phyloP scores from a whole-genome alignment of 2,113 vertebrate species.

The Rhinolophus sinicus region DNA sequence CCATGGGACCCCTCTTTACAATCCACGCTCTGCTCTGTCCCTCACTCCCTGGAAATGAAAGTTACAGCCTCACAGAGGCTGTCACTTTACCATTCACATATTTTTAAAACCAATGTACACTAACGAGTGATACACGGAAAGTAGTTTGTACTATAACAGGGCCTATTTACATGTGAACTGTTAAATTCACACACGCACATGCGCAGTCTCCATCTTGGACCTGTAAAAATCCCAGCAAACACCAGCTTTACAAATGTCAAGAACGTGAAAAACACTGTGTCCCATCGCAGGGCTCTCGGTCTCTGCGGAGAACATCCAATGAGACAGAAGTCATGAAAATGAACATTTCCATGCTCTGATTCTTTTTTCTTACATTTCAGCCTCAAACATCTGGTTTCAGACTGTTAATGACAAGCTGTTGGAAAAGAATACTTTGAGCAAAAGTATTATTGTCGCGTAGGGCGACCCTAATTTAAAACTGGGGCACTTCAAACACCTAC shows the following conservation, averaged over 20 bases:
- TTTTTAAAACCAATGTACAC: not conserved
- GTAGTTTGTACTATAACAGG: not conserved
- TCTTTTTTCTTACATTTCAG: not conserved
- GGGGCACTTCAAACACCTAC: not conserved
- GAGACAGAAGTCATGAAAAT: not conserved
- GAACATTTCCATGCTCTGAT: not conserved
- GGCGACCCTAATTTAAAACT: not conserved
- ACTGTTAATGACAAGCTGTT: not conserved
- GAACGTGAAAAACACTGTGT: accelerated
- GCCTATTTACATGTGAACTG: no score
- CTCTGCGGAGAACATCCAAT: not conserved
- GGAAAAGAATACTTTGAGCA: not conserved
- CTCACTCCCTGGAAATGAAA: not conserved
- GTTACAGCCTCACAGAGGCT: no score
- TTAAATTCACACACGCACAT: not conserved
- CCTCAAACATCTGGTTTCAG: not conserved
- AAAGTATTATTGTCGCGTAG: accelerated
- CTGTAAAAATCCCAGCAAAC: not conserved
- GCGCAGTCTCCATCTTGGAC: not conserved
- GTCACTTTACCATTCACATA: no score
- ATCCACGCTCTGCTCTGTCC: not conserved
- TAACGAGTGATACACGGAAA: not conserved
- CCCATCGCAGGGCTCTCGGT: accelerated
- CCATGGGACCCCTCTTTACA: no score
- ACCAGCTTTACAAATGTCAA: not conserved